These are phyloP conservation scores for Pocillopora verrucosa DNA, from an alignment of 64 coral and sea anemone species.

Conservation along the genomic window DNA sequence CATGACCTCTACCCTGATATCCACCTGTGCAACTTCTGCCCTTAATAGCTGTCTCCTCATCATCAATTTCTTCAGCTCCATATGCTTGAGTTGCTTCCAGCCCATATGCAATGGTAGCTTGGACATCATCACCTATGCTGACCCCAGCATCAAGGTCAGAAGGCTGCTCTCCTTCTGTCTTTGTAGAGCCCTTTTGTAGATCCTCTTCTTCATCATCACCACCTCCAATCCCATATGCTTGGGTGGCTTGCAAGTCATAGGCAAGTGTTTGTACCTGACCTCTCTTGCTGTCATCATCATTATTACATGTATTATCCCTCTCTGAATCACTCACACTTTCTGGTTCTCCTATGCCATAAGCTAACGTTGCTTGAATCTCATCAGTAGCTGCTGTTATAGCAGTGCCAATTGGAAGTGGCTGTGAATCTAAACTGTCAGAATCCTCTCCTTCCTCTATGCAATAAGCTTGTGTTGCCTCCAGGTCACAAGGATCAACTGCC, in stretches of 20 bases:
- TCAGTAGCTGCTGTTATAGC: not conserved
- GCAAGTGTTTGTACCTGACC: not conserved
- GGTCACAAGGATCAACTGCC: not conserved
- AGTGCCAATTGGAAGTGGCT: not conserved
- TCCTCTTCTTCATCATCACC: slow-evolving; percentile 15
- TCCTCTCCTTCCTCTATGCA: slow-evolving; percentile 2
- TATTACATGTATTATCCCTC: slow-evolving; percentile 4
- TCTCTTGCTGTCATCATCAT: not conserved
- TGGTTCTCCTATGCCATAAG: slow-evolving; percentile 32
- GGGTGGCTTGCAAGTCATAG: slow-evolving; percentile 37
- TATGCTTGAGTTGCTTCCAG: slow-evolving; percentile 42
- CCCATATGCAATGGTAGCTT: not conserved
- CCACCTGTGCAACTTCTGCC: not conserved
- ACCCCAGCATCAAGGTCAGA: not conserved
- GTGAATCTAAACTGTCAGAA: slow-evolving; percentile 12
- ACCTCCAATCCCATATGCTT: slow-evolving; percentile 24
- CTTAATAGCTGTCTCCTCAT: not conserved
- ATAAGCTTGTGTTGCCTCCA: slow-evolving; percentile 32
- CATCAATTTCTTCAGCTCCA: slow-evolving; percentile 41
- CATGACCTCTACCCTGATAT: not conserved
- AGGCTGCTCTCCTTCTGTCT: not conserved
- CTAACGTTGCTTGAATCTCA: not conserved
- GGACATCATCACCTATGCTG: not conserved
- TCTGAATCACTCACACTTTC: slow-evolving; percentile 16
- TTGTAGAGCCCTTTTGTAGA: not conserved